Base-by-base conservation (phyloP, 2,888 invertebrate species). In the Lymantria dispar region DNA sequence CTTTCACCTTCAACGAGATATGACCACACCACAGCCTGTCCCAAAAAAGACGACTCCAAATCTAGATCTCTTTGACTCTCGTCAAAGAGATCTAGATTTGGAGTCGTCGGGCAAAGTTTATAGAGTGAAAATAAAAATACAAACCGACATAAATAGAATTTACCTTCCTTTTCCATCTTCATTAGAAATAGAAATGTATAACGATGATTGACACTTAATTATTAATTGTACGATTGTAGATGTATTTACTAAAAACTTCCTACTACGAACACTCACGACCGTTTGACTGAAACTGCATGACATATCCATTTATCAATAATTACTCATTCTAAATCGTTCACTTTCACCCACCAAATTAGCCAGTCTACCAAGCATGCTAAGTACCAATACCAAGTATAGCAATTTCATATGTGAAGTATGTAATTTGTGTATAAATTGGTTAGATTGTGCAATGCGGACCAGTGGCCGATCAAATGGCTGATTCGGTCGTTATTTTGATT, bases 391-490 rank as follows among this genome's bases (percentile, higher is more conserved):
- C 57, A 58, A 67, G 64, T 68, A 72, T 62, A 65, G 64, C 58
- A 59, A 68, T 68, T 68, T 60, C 49, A 55, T 50, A 50, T 51
- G 57, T 62, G 57, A 52, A 58, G 55, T 51, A 56, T 72, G 68
- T 78, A 77, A 77, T 79, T 77, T 75, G 48, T 55, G 54, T 57
- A 62, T 68, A 72, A 74, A 74, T 76, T 65, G 68, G 62, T 58
- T 68, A 62, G 72, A 74, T 76, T 74, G 70, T 73, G 70, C 75
- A 74, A 69, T 53, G 68, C 59, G 64, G 54, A 60, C 64, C 64
- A 59, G 46, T 46, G 50, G 50, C 33, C 29, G 63, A 61, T 68
- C 62, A 56, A 63, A 66, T 64, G 46, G 46, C 44, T 31, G 54
- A 47, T 56, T 50, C 52, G 40, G 48, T 51, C 47, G 49, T 60